Conservation (phyloP, 2,888 invertebrate genomes). For the Schrankia costaestrigalis region DNA sequence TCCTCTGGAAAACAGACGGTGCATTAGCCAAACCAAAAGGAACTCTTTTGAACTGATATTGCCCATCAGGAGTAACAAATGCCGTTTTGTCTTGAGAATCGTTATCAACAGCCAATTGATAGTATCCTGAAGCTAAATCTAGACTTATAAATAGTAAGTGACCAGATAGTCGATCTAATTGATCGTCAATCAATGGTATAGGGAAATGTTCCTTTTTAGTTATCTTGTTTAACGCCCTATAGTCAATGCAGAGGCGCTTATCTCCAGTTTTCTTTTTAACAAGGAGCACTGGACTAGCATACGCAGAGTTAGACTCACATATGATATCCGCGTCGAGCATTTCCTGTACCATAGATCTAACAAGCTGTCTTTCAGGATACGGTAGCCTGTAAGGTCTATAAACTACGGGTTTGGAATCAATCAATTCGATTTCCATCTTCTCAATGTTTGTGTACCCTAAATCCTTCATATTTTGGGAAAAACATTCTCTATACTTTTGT, state of each 20-base stretch:
- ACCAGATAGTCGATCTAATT: slow-evolving; percentile 23
- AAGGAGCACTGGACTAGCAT: slow-evolving; percentile 28
- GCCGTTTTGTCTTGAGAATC: slow-evolving; percentile 24
- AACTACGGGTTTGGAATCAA: neutral
- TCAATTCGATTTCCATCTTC: slow-evolving; percentile 2
- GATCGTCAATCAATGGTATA: slow-evolving; percentile 24
- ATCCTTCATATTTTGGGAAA: slow-evolving; percentile 9
- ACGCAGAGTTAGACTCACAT: slow-evolving; percentile 17
- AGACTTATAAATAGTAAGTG: slow-evolving; percentile 15
- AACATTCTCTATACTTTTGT: slow-evolving; percentile 7
- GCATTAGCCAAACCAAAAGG: slow-evolving; percentile 33
- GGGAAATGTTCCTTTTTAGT: slow-evolving; percentile 22
- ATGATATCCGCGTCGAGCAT: slow-evolving; percentile 23
- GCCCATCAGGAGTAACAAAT: slow-evolving; percentile 31
- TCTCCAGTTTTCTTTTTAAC: slow-evolving; percentile 31
- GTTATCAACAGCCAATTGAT: slow-evolving; percentile 31
- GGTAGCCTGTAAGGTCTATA: neutral
- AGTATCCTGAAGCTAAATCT: slow-evolving; percentile 26
- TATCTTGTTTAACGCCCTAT: slow-evolving; percentile 19
- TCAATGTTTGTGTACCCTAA: slow-evolving; percentile 2
- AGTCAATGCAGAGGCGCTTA: slow-evolving; percentile 23
- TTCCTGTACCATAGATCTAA: slow-evolving; percentile 20
- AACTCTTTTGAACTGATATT: slow-evolving; percentile 25
- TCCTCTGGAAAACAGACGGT: slow-evolving; percentile 25
- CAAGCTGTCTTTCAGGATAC: neutral